phyloP scores from a whole-genome alignment of 1,140 invertebrate species.

The Lysiphlebus fabarum region DNA sequence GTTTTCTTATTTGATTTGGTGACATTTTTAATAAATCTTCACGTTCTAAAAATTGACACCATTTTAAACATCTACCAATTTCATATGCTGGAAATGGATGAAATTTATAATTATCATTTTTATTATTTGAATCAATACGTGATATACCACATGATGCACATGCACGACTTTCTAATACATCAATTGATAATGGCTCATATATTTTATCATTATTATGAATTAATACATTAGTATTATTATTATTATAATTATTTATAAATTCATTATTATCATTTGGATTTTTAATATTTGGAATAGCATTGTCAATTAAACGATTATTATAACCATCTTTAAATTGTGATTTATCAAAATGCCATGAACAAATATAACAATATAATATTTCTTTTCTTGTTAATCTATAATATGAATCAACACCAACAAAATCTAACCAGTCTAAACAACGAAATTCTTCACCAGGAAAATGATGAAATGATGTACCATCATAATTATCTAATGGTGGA shows the following conservation, averaged over 20 bases:
- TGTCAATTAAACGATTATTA: conserved; percentile 40
- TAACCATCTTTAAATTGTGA: conserved; percentile 47
- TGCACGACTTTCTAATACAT: conserved; percentile 47
- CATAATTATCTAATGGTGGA: conserved; percentile 41
- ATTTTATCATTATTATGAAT: conserved; percentile 30
- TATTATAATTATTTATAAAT: conserved; percentile 25
- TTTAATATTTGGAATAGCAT: conserved; percentile 47
- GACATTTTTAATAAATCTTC: conserved; percentile 54
- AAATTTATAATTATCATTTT: conserved; percentile 48
- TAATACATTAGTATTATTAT: conserved; percentile 25
- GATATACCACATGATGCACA: conserved; percentile 50
- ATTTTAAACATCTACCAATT: conserved; percentile 50
- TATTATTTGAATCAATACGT: conserved; percentile 46
- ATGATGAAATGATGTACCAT: conserved; percentile 51
- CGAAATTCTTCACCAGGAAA: conserved; percentile 54
- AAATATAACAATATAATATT: conserved; percentile 53
- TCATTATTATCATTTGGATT: conserved; percentile 35
- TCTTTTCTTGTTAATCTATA: conserved; percentile 52
- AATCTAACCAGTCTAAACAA: conserved; percentile 52
- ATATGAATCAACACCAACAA: conserved; percentile 52
- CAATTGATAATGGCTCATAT: conserved; percentile 35
- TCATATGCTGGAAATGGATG: conserved; percentile 54
- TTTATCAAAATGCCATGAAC: conserved; percentile 50
- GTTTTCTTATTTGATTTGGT: conserved; percentile 52
- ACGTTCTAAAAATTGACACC: conserved; percentile 51